Base-by-base conservation (phyloP, 1,140 invertebrate species). In the Cardiocondyla obscurior region DNA sequence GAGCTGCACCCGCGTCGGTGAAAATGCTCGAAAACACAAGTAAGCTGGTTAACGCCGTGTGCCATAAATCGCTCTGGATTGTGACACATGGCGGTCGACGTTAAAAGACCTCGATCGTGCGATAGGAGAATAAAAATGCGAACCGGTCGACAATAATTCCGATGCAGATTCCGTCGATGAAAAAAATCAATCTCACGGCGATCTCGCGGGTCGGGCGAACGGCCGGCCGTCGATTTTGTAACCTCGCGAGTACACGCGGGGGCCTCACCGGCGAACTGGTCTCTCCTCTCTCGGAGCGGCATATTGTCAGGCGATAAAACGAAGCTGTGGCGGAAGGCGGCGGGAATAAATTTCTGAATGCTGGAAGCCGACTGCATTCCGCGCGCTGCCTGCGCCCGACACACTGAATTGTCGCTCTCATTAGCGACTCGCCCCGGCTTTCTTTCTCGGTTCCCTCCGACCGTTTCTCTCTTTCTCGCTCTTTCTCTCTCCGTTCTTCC, bases 381-480 rank as follows among this genome's bases (percentile, higher is more conserved):
- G 86, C 81, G 82, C 83, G 83, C 83, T 72, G 85, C 67, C 88
- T 90, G 85, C 81, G 69, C 85, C 76, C 86, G 89, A 91, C 89
- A 86, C 87, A 88, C 85, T 89, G 90, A 91, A 91, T 91, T 90
- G 89, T 91, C 88, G 89, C 88, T 86, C 90, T 90, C 88, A 90
- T 90, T 90, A 90, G 88, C 88, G 87, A 90, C 88, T 88, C 85
- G 81, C 64, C 74, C 83, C 39, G 49, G 30, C 81, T 85, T 72
- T 82, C 84, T 83, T 74, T 81, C 58, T 62, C 33, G 12, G 58
- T n/a, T 62, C 28, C 39, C 82, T 73, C 28, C 49, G 49, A 16
- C 44, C 44, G 53, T n/a, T 19, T 73, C 51, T 33, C 33, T 36
- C 42, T 33, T 49, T 55, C 58, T 6, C 53, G 74, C 42, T 70